Conservation (phyloP, 2,113 vertebrate species). For the Brachyhypopomus gauderio region DNA sequence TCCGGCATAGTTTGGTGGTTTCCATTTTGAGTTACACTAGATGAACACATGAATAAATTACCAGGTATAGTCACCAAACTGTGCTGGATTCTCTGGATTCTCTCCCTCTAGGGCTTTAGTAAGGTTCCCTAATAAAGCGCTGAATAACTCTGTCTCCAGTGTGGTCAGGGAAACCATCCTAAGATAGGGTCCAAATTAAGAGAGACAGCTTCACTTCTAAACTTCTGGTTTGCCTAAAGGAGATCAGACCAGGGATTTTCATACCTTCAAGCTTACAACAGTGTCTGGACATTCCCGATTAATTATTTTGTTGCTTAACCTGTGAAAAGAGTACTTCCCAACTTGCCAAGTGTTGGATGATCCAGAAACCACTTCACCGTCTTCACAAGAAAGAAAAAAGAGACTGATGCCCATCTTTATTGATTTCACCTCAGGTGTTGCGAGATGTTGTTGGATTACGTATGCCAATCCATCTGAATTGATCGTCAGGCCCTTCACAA, state of each 20-base stretch:
- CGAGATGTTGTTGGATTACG: background rate
- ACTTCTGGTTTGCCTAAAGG: constrained; percentile 53
- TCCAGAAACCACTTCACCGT: background rate
- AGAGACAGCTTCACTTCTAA: constrained; percentile 36
- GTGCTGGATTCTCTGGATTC: too few species aligned
- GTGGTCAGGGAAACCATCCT: constrained; percentile 15
- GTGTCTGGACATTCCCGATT: background rate
- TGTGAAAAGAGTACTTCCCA: too few species aligned
- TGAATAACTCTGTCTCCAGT: background rate
- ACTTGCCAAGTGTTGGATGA: background rate
- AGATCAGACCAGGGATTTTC: constrained; percentile 57
- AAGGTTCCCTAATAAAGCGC: background rate
- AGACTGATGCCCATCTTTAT: background rate
- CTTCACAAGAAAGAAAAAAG: background rate
- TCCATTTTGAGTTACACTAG: too few species aligned
- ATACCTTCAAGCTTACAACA: constrained; percentile 46
- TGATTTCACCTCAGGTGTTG: background rate
- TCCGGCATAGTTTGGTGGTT: too few species aligned
- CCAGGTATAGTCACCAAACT: too few species aligned
- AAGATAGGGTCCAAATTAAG: constrained; percentile 52
- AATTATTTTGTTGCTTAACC: background rate
- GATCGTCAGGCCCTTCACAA: too few species aligned
- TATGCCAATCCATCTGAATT: background rate
- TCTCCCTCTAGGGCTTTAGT: background rate
- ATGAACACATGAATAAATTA: too few species aligned